These are phyloP conservation scores for Salvelinus sp. DNA, from an alignment of 2,113 vertebrate genomes.

Conservation along the genomic window DNA sequence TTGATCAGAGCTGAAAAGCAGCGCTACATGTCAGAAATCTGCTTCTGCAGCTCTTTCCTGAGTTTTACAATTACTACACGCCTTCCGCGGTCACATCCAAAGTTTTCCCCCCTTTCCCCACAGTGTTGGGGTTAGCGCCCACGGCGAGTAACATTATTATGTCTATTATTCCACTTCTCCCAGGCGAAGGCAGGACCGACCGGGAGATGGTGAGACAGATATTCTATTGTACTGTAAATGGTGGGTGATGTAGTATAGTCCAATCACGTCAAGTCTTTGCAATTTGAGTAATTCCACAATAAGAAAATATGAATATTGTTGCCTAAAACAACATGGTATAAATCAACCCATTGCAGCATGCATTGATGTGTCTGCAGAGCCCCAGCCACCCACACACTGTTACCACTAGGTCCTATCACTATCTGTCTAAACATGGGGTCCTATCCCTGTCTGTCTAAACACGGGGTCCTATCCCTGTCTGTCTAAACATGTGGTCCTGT, in stretches of 20 bases:
- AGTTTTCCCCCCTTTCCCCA: conserved; percentile 55
- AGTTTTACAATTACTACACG: conserved; percentile 78
- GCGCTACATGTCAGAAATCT: conserved; percentile 76
- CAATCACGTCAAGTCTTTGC: too few relatives aligned
- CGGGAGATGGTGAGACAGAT: conserved; percentile 46
- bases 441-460: conserved; percentile 7
- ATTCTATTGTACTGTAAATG: conserved; percentile 12
- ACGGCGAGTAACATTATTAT: conserved; percentile 48
- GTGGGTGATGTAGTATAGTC: conserved; percentile 3
- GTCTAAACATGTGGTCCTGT: too few relatives aligned
- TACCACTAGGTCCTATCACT: conserved; percentile 16
- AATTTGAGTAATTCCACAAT: too few relatives aligned
- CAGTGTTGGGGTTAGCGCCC: conserved; percentile 62
- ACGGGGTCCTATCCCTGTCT: not conserved
- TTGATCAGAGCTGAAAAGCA: conserved; percentile 80
- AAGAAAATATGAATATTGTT: too few relatives aligned
- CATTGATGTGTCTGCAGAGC: not conserved
- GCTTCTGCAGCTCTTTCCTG: conserved; percentile 77
- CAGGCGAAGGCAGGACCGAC: conserved; percentile 27
- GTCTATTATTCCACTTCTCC: conserved; percentile 43
- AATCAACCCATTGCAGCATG: not conserved
- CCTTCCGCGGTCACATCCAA: conserved; percentile 67
- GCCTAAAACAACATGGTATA: too few relatives aligned
- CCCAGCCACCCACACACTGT: conserved; percentile 21
- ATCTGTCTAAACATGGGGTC: conserved; percentile 13